Evolutionary conservation across 2,888 invertebrate genomes (phyloP).

Genomic region (Spicauda simplicius): DNA sequence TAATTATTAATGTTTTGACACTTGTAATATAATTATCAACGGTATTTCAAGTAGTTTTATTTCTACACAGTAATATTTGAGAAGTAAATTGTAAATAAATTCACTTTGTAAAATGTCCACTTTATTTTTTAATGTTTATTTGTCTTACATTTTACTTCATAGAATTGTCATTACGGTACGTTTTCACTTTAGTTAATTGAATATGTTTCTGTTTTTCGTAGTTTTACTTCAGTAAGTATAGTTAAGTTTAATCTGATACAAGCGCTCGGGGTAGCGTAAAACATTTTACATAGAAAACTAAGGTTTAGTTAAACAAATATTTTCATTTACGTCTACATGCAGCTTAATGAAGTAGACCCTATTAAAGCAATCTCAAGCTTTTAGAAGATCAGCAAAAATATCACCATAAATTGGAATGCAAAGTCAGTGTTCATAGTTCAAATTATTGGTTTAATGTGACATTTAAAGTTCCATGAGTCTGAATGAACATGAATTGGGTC

Average conservation of each 20-base stretch:
- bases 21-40: neutral
- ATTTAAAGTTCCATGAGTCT: too few species aligned
- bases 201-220: neutral
- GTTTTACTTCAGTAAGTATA: neutral
- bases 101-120: neutral
- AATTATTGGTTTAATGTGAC: neutral
- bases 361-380: slow-evolving; percentile 23
- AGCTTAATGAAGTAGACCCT: slow-evolving; percentile 15
- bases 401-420: neutral
- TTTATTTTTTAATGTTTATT: neutral
- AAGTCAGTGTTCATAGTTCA: neutral
- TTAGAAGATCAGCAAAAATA: slow-evolving; percentile 17
- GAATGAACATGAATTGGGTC: too few species aligned
- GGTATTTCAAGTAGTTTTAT: neutral
- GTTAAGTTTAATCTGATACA: neutral
- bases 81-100: neutral
- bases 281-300: neutral
- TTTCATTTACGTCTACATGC: slow-evolving; percentile 19
- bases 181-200: neutral
- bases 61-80: neutral
- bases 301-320: neutral
- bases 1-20: neutral
- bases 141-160: neutral
- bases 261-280: neutral
- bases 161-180: neutral